Evolutionary conservation across 2,797 vertebrate genomes (phyloP).

Genomic region (Acrossocheilus fasciatus): DNA sequence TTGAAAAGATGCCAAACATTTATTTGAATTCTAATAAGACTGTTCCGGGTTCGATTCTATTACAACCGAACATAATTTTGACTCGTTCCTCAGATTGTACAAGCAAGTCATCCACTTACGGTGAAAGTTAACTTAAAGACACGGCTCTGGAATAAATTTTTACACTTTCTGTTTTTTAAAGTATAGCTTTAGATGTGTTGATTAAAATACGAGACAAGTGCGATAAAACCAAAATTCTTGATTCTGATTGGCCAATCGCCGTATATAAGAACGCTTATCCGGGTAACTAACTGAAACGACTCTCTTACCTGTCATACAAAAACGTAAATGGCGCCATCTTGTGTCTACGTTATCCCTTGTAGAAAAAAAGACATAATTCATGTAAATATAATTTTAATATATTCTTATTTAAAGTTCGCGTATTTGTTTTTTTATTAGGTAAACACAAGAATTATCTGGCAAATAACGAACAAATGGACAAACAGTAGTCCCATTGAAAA

Average conservation of each 20-base stretch:
- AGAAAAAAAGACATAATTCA: background rate
- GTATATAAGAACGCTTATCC: background rate
- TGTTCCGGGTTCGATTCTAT: background rate
- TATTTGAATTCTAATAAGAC: background rate
- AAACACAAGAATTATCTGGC: background rate
- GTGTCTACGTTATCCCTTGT: background rate
- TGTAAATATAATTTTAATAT: background rate
- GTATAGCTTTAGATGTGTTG: background rate
- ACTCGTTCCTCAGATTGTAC: background rate
- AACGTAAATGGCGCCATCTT: background rate
- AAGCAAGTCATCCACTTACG: background rate
- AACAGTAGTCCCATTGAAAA: background rate
- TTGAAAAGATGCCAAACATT: background rate
- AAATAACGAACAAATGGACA: background rate
- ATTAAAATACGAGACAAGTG: no score
- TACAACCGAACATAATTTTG: background rate
- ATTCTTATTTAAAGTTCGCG: no score
- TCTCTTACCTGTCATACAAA: background rate
- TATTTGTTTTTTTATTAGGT: no score
- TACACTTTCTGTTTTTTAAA: background rate
- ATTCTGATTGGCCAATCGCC: background rate
- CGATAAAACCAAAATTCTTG: no score
- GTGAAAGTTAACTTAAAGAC: background rate
- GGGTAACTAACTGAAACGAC: background rate
- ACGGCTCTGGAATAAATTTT: background rate